Percentiles rank a stretch among this genome's conserved stretches.
Evolutionary conservation across 92 coral and sea anemone genomes (phyloP).

Genomic region (Phenganax stokvisi): DNA sequence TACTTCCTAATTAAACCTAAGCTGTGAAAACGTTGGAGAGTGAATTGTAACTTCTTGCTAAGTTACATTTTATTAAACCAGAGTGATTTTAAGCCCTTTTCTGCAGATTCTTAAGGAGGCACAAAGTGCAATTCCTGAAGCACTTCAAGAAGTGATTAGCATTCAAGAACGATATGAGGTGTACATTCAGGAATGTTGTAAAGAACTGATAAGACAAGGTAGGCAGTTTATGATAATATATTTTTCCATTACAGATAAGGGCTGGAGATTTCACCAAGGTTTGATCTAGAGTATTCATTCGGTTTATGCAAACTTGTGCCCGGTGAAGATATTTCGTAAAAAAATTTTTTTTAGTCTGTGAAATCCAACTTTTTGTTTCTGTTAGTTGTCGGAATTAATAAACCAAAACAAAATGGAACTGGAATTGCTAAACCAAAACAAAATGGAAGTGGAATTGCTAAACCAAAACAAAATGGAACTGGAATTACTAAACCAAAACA

Average conservation of each 20-base stretch:
- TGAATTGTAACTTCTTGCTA: too few relatives aligned
- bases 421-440: conserved; percentile 14
- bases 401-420: too few relatives aligned
- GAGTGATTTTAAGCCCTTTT: neutral
- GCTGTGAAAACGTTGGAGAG: too few relatives aligned
- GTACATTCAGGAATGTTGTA: conserved; percentile 59
- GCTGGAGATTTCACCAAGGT: neutral
- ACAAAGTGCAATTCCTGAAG: conserved; percentile 59
- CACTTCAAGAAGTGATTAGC: conserved; percentile 64
- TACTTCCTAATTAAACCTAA: too few relatives aligned
- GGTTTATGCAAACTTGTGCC: too few relatives aligned
- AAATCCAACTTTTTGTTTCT: too few relatives aligned
- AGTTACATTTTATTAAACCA: too few relatives aligned
- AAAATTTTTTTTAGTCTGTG: too few relatives aligned
- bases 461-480: neutral
- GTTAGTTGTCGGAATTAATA: too few relatives aligned
- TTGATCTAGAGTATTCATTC: too few relatives aligned
- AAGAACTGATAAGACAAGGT: conserved; percentile 69
- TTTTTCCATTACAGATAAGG: neutral
- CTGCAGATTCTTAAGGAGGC: conserved; percentile 48
- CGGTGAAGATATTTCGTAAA: too few relatives aligned
- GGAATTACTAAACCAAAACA: neutral
- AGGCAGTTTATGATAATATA: neutral
- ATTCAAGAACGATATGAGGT: conserved; percentile 76
- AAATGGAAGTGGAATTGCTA: neutral